These are phyloP conservation scores for Lucilia cuprina DNA, from an alignment of 1,140 invertebrate genomes.

Conservation along the genomic window DNA sequence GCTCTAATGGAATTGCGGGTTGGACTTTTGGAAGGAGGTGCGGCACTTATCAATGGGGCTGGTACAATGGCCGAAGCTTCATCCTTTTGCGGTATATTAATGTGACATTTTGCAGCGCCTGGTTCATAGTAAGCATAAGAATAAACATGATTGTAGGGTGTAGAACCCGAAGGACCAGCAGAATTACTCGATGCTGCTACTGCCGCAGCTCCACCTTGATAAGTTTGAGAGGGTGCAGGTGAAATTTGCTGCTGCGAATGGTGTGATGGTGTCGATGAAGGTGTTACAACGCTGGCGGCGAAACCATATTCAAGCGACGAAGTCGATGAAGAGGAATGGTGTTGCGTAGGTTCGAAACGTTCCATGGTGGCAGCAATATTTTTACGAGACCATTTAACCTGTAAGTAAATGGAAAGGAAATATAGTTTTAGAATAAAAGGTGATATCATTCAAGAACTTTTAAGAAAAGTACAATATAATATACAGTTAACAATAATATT, in stretches of 20 bases:
- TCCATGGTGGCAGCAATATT: slow-evolving; percentile 71
- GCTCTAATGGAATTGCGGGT: slow-evolving; percentile 61
- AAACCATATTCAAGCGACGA: slow-evolving; percentile 59
- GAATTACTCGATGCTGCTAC: slow-evolving; percentile 29
- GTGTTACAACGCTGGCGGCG: slow-evolving; percentile 56
- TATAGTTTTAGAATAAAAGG: neutral
- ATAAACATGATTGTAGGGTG: slow-evolving; percentile 68
- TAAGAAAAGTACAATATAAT: no score
- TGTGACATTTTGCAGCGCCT: slow-evolving; percentile 65
- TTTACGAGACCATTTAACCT: slow-evolving; percentile 64
- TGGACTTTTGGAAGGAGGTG: slow-evolving; percentile 53
- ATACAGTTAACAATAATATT: neutral
- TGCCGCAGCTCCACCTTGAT: slow-evolving; percentile 36
- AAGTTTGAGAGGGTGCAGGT: slow-evolving; percentile 36
- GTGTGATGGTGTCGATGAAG: slow-evolving; percentile 51
- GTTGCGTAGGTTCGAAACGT: slow-evolving; percentile 65
- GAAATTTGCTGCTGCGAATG: slow-evolving; percentile 25
- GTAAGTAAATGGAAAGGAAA: slow-evolving; percentile 21
- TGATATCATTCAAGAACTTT: no score
- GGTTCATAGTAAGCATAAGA: slow-evolving; percentile 82
- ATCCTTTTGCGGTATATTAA: slow-evolving; percentile 67
- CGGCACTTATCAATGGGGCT: slow-evolving; percentile 33
- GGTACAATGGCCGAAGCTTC: slow-evolving; percentile 31
- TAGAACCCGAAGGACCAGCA: slow-evolving; percentile 32
- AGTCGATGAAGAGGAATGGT: slow-evolving; percentile 52